phyloP scores from a whole-genome alignment of 2,797 vertebrate genomes.

The Craterocephalus amniculus region DNA sequence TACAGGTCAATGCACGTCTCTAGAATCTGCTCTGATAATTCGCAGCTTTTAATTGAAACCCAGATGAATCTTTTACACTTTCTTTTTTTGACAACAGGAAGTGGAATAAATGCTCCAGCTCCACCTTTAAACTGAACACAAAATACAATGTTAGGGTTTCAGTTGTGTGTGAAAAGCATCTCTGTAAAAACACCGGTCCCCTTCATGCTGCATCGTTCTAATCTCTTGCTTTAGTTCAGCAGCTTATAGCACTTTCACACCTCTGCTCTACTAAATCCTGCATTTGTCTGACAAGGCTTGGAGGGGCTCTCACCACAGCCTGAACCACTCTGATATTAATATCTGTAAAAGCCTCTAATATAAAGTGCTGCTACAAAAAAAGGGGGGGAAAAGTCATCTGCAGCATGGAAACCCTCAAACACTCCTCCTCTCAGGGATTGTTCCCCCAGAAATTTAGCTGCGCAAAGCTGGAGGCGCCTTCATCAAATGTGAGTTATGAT shows the following conservation, averaged over 20 bases:
- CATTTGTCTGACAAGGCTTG: conserved; percentile 54
- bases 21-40: not conserved
- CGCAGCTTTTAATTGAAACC: conserved; percentile 1
- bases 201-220: conserved; percentile 26
- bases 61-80: not conserved
- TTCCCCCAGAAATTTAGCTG: conserved; percentile 26
- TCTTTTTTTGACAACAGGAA: not conserved
- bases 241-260: conserved; percentile 44
- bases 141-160: conserved; percentile 13
- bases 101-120: conserved; percentile 13
- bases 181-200: conserved; percentile 23
- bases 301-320: conserved; percentile 33
- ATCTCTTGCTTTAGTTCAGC: conserved; percentile 49
- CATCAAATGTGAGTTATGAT: conserved; percentile 67
- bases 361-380: conserved; percentile 32
- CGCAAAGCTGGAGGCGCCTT: conserved; percentile 11
- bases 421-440: conserved; percentile 30
- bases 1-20: not conserved
- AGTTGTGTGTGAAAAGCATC: conserved; percentile 37
- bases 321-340: conserved; percentile 63
- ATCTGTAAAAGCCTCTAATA: conserved; percentile 63
- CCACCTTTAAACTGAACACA: conserved; percentile 9
- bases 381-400: conserved; percentile 17
- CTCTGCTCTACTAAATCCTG: conserved; percentile 40
- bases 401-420: conserved; percentile 30